Percentiles rank a stretch among this genome's conserved stretches.
Conservation (phyloP, 2,797 vertebrate species). For the Sebastes elongatus region DNA sequence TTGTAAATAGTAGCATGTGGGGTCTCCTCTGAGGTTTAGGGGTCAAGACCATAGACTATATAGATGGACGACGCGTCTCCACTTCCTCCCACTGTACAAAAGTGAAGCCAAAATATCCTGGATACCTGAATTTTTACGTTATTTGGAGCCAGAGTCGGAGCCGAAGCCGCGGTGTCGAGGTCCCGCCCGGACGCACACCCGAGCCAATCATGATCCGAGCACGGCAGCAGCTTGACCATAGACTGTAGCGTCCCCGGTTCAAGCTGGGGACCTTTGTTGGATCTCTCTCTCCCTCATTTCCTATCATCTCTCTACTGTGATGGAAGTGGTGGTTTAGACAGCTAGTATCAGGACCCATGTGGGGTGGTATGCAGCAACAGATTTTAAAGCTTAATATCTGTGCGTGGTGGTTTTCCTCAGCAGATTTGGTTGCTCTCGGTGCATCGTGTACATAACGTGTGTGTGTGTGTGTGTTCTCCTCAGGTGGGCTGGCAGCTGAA, state of each 20-base stretch:
- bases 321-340: background rate
- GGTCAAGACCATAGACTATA: no score
- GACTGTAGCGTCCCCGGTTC: background rate
- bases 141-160: no score
- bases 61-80: no score
- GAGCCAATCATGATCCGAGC: no score
- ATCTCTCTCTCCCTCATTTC: background rate
- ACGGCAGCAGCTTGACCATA: background rate
- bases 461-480: conserved; percentile 48
- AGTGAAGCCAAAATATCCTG: no score
- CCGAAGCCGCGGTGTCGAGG: no score
- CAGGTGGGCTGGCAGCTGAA: conserved; percentile 94
- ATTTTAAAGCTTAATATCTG: background rate
- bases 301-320: background rate
- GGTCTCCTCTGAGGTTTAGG: no score
- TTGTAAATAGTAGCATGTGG: background rate
- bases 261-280: background rate
- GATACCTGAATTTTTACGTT: no score
- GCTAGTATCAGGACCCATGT: background rate
- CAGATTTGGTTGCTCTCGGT: no score
- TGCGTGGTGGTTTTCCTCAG: background rate
- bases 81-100: no score
- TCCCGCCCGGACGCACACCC: fast-evolving
- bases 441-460: background rate
- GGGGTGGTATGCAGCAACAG: background rate